Evolutionary conservation across 2,113 vertebrate genomes (phyloP), one percentile per base, ranked within the genome.

Genomic region (Etia nguti): DNA sequence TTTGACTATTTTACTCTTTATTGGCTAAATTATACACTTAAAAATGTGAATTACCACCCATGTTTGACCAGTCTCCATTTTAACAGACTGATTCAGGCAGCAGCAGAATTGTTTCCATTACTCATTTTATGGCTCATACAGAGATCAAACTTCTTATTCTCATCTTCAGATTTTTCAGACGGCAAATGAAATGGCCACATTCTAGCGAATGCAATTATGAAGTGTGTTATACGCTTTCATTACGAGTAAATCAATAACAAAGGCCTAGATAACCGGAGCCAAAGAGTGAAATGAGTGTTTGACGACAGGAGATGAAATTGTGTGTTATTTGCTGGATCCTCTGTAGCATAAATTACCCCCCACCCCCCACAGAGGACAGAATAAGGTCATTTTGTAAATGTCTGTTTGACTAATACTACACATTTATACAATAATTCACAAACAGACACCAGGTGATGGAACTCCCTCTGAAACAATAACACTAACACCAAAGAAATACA

Each of bases 161-260:
- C 43, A 52, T 86, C 34, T 84, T 22, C 48, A 79, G 82, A 79
- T 70, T 85, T 65, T 68, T 81, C 90, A 93, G 77, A 81, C 79
- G 18, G 81, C 31, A 89, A 81, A 90, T 90, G 56, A 92, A 90
- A 60, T 34, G 38, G 84, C 80, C 68, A 85, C 84, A 91, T 85
- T 94, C 87, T 57, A 84, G 80, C 60, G 16, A 85, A 83, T 52
- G 41, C 82, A 90, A 92, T 94, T 92, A 95, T 93, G 82, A 88
- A 90, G 73, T 85, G 56, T 57, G 60, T 55, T 77, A 85, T 92
- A 94, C 65, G 86, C 87, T 24, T 62, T 68, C 41, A 59, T 46
- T 43, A 91, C 29, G 55, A 92, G 80, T 26, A 89, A 92, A 94
- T 93, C 90, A 87, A 94, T 92, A 93, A 94, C 79, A 92, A 92